phyloP scores from a whole-genome alignment of 2,888 invertebrate species.

The Drosophila formosana region DNA sequence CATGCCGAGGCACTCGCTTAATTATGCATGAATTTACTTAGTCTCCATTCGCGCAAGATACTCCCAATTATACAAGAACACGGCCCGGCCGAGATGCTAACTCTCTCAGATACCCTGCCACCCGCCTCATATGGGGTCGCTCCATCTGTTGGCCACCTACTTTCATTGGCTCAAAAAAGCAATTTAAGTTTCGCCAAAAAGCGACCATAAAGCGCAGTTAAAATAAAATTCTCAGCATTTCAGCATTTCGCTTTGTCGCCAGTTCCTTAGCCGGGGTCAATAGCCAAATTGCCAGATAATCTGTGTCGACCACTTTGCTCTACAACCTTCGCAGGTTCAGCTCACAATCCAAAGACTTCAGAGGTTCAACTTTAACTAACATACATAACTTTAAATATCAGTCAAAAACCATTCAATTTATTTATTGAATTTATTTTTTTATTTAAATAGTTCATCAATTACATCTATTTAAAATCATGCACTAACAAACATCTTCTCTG shows the following conservation, averaged over 20 bases:
- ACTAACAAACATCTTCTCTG: no score
- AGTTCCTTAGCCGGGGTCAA: slow-evolving; percentile 15
- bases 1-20: slow-evolving; percentile 38
- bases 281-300: slow-evolving; percentile 20
- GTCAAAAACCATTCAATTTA: no score
- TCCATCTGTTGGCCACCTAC: no score
- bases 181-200: slow-evolving; percentile 43
- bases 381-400: no score
- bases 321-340: background rate
- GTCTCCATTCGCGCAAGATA: slow-evolving; percentile 36
- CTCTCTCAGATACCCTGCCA: background rate
- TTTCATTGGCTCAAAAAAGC: slow-evolving; percentile 17
- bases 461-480: no score
- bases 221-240: slow-evolving; percentile 23
- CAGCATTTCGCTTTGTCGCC: slow-evolving; percentile 17
- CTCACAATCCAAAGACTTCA: no score
- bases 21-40: slow-evolving; percentile 70
- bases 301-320: background rate
- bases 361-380: no score
- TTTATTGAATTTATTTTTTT: no score
- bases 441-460: no score
- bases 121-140: no score
- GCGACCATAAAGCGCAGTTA: slow-evolving; percentile 41
- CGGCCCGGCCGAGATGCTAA: slow-evolving; percentile 33
- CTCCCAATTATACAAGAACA: slow-evolving; percentile 56